These are phyloP conservation scores for Resseliella maxima DNA, from an alignment of 2,888 invertebrate genomes.

Conservation along the genomic window DNA sequence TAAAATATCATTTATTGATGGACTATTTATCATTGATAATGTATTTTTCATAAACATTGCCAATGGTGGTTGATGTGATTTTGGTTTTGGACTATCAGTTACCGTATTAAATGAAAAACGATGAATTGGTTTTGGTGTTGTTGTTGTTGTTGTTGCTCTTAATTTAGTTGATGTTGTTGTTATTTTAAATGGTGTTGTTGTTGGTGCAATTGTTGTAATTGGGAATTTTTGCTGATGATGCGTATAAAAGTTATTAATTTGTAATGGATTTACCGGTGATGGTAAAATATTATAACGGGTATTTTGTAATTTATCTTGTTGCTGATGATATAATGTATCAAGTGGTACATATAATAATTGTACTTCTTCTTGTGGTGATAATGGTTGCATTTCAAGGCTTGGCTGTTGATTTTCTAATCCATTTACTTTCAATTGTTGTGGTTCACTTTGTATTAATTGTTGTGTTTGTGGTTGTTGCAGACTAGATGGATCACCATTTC, in stretches of 20 bases:
- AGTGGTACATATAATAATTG: conserved; percentile 86
- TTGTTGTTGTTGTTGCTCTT: conserved; percentile 62
- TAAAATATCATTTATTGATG: conserved; percentile 78
- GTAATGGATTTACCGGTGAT: conserved; percentile 67
- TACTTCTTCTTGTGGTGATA: conserved; percentile 73
- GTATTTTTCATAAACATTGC: conserved; percentile 80
- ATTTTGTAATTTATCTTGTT: conserved; percentile 61
- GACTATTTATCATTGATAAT: conserved; percentile 67
- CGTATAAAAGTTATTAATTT: conserved; percentile 68
- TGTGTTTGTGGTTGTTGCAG: conserved; percentile 20
- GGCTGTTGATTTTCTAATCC: conserved; percentile 30
- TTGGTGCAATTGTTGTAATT: conserved; percentile 54
- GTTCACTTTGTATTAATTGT: conserved; percentile 32
- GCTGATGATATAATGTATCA: conserved; percentile 69
- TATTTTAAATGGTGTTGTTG: conserved; percentile 58
- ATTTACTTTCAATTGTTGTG: not conserved
- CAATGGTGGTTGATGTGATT: conserved; percentile 85
- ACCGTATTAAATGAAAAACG: conserved; percentile 67
- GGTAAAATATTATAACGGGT: conserved; percentile 64
- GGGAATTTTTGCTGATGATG: conserved; percentile 58
- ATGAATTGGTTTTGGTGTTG: conserved; percentile 67
- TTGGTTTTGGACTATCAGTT: conserved; percentile 71
- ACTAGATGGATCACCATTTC: conserved; percentile 44
- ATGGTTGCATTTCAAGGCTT: conserved; percentile 23
- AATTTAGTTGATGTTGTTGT: conserved; percentile 60